Conservation (phyloP, 1,140 invertebrate genomes). For the Scylla paramamosain region DNA sequence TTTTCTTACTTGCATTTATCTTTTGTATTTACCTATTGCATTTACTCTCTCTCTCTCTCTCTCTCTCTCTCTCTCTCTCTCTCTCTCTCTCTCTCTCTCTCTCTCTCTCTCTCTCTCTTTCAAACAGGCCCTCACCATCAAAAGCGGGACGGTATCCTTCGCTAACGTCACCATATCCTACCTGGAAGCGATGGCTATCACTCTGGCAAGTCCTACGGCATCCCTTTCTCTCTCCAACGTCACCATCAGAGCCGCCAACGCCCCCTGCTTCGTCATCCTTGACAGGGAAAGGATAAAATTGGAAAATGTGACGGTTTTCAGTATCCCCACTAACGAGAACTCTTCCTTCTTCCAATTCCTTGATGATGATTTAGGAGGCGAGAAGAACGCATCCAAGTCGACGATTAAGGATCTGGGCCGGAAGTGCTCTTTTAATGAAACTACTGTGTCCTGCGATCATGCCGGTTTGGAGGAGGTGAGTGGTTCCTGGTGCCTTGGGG, state of each 20-base stretch:
- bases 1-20: too few relatives aligned
- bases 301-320: constrained; percentile 52
- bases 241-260: constrained; percentile 37
- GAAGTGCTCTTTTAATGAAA: not conserved
- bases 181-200: constrained; percentile 49
- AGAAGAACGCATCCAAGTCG: not conserved
- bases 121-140: constrained; percentile 51
- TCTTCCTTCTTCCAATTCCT: constrained; percentile 47
- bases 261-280: constrained; percentile 36
- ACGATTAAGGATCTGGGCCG: not conserved
- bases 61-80: too few relatives aligned
- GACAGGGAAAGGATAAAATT: constrained; percentile 34
- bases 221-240: constrained; percentile 56
- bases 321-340: constrained; percentile 7
- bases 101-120: not conserved
- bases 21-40: too few relatives aligned
- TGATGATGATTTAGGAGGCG: constrained; percentile 16
- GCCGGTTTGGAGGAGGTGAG: not conserved
- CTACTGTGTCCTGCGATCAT: constrained; percentile 40
- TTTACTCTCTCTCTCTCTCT: too few relatives aligned
- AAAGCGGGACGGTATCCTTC: constrained; percentile 39
- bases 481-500: too few relatives aligned
- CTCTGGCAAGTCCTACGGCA: not conserved
- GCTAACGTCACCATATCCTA: constrained; percentile 50
- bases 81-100: too few relatives aligned